A percentile compares a stretch with the other conserved stretches of the same genome.
phyloP scores from a whole-genome alignment of 2,797 vertebrate genomes.

The Microctenopoma stevenorrisi region DNA sequence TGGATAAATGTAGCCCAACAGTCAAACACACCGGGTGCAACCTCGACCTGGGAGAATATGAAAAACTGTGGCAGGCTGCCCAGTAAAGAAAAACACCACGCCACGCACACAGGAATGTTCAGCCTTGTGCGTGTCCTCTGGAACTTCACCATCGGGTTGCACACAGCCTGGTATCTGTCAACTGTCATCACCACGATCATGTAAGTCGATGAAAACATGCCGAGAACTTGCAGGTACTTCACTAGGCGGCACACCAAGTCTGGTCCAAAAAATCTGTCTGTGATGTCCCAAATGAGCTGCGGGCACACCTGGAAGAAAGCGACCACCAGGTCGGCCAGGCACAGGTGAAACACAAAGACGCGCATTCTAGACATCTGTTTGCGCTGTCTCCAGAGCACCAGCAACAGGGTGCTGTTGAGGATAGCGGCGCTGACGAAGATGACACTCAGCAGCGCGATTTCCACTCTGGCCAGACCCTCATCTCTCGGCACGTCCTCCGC shows the following conservation, averaged over 20 bases:
- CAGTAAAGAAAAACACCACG: conserved; percentile 84
- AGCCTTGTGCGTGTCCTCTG: conserved; percentile 72
- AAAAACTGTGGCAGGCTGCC: conserved; percentile 83
- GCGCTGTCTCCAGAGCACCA: conserved; percentile 75
- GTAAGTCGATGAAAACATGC: conserved; percentile 82
- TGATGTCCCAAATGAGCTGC: conserved; percentile 82
- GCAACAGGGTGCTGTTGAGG: conserved; percentile 72
- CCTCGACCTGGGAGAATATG: conserved; percentile 77
- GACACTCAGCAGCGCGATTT: conserved; percentile 73
- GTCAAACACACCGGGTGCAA: conserved; percentile 78
- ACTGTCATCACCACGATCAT: conserved; percentile 83
- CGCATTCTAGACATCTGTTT: conserved; percentile 80
- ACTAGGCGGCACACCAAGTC: conserved; percentile 79
- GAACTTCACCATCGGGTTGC: conserved; percentile 82
- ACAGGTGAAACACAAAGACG: conserved; percentile 81
- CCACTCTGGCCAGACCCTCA: conserved; percentile 71
- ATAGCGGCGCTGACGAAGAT: conserved; percentile 75
- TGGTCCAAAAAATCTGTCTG: conserved; percentile 77
- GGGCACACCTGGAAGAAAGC: conserved; percentile 83
- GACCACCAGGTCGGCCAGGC: conserved; percentile 80
- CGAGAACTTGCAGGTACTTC: conserved; percentile 81
- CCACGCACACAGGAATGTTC: conserved; percentile 82
- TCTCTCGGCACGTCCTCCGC: conserved; percentile 60
- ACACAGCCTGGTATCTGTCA: conserved; percentile 79
- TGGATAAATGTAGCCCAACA: conserved; percentile 79